These are phyloP conservation scores for Sciaenops ocellatus DNA, from an alignment of 2,797 vertebrate species.

Conservation along the genomic window DNA sequence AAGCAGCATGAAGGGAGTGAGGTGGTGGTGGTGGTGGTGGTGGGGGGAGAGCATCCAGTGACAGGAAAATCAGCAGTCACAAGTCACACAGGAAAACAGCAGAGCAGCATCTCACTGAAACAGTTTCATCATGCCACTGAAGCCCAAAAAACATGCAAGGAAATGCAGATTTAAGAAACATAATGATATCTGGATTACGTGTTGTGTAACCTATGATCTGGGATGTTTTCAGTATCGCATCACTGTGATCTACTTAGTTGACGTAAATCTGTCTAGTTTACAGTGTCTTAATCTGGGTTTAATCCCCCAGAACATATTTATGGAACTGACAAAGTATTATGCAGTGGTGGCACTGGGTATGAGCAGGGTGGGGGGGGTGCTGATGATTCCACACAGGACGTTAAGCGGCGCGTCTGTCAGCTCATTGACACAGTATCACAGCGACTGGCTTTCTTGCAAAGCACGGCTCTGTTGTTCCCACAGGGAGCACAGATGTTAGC, in stretches of 20 bases:
- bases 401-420: conserved; percentile 63
- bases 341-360: not conserved
- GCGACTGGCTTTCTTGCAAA: conserved; percentile 67
- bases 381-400: conserved; percentile 53
- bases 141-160: conserved; percentile 14
- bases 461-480: conserved; percentile 73
- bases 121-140: conserved; percentile 7
- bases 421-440: conserved; percentile 63
- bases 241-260: conserved; percentile 66
- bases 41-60: conserved; percentile 45
- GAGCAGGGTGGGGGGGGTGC: not conserved
- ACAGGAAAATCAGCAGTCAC: conserved; percentile 60
- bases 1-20: conserved; percentile 51
- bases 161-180: conserved; percentile 41
- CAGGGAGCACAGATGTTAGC: conserved; percentile 80
- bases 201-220: conserved; percentile 49
- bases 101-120: conserved; percentile 21
- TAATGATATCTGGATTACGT: conserved; percentile 60
- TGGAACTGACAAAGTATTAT: conserved; percentile 59
- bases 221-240: conserved; percentile 59
- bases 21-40: not conserved
- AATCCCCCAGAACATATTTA: conserved; percentile 78
- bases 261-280: conserved; percentile 70
- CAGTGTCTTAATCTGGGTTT: conserved; percentile 71
- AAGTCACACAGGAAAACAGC: conserved; percentile 36